phyloP scores from a whole-genome alignment of 2,113 vertebrate species.

The Rousettus leschenaultii region DNA sequence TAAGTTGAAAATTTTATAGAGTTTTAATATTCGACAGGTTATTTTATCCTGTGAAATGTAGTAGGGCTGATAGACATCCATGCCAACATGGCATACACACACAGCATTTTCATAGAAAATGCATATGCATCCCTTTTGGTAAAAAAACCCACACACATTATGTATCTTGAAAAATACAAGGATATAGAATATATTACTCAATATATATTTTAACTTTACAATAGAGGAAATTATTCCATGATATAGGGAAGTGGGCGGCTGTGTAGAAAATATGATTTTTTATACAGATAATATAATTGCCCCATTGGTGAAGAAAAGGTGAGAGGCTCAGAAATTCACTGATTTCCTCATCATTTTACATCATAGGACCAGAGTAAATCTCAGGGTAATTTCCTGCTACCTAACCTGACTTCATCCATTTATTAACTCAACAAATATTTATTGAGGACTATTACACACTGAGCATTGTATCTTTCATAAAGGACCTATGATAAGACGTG shows the following conservation, averaged over 20 bases:
- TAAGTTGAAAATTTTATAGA: constrained; percentile 57
- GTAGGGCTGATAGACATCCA: background rate
- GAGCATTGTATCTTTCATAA: background rate
- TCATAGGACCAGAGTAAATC: background rate
- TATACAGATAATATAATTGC: background rate
- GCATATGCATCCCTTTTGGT: background rate
- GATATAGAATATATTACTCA: background rate
- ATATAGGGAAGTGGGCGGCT: background rate
- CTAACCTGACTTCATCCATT: background rate
- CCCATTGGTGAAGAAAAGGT: background rate
- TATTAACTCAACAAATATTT: background rate
- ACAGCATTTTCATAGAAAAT: background rate
- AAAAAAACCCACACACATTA: background rate
- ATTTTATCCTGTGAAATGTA: constrained; percentile 45
- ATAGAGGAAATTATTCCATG: background rate
- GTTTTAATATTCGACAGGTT: constrained; percentile 11
- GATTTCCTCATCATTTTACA: background rate
- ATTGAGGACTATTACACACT: background rate
- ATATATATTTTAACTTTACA: background rate
- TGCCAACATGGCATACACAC: too few relatives aligned
- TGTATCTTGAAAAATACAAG: background rate
- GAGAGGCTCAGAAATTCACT: background rate
- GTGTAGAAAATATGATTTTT: background rate
- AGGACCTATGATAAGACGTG: background rate
- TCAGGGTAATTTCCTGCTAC: background rate